phyloP scores from a whole-genome alignment of 1,140 invertebrate genomes.

The Lordiphosa stackelbergi region DNA sequence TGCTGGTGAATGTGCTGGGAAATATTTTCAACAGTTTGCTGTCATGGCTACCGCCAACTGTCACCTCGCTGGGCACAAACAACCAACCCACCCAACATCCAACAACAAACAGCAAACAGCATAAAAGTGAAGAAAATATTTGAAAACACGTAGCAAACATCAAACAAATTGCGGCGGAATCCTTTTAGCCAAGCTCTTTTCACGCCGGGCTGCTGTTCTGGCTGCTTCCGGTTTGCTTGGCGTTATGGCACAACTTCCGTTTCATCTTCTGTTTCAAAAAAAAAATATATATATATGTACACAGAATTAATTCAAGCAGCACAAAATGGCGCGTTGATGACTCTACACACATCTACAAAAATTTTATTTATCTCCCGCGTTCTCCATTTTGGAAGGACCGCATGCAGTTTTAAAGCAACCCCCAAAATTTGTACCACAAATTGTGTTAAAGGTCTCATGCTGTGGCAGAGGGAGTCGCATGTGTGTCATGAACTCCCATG shows the following conservation, averaged over 20 bases:
- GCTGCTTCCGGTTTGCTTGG: slow-evolving; percentile 65
- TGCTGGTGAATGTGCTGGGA: slow-evolving; percentile 37
- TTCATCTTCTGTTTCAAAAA: slow-evolving; percentile 21
- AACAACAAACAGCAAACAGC: slow-evolving; percentile 16
- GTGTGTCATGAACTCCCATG: slow-evolving; percentile 12
- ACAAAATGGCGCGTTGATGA: slow-evolving; percentile 50
- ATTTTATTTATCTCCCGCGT: no score
- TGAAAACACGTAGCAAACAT: slow-evolving; percentile 73
- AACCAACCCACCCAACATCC: neutral
- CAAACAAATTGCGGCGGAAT: slow-evolving; percentile 73
- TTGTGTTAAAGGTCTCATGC: slow-evolving; percentile 28
- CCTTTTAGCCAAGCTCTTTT: slow-evolving; percentile 69
- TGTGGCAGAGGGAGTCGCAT: slow-evolving; percentile 10
- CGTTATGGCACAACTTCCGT: slow-evolving; percentile 68
- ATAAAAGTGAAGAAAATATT: slow-evolving; percentile 57
- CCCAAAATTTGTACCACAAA: slow-evolving; percentile 34
- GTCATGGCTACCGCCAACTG: slow-evolving; percentile 48
- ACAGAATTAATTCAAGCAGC: slow-evolving; percentile 70
- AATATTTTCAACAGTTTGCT: slow-evolving; percentile 32
- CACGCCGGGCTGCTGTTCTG: slow-evolving; percentile 19
- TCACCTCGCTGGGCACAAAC: slow-evolving; percentile 26
- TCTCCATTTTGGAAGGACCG: slow-evolving; percentile 7
- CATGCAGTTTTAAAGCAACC: slow-evolving; percentile 33
- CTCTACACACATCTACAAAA: no score
- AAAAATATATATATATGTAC: slow-evolving; percentile 12